A percentile compares a stretch with the other conserved stretches of the same genome.
phyloP scores from a whole-genome alignment of 2,113 vertebrate species.

The Pterocles burchelli region DNA sequence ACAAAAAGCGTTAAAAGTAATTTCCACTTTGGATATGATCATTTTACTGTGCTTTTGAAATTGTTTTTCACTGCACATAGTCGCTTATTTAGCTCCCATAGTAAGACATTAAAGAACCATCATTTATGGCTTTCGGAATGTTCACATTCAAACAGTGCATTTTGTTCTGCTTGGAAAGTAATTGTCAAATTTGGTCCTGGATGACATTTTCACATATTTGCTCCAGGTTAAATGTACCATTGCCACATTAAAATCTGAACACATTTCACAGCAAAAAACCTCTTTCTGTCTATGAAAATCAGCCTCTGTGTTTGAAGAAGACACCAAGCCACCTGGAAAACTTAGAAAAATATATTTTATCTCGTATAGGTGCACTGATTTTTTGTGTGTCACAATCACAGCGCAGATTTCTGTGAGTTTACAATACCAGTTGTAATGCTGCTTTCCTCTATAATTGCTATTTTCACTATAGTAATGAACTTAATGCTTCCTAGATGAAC shows the following conservation, averaged over 20 bases:
- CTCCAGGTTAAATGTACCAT: conserved; percentile 33
- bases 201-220: conserved; percentile 61
- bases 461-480: background rate
- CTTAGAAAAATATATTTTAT: background rate
- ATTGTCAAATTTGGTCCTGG: conserved; percentile 17
- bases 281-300: conserved; percentile 43
- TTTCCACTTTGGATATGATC: background rate
- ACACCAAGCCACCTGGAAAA: conserved; percentile 7
- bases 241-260: conserved; percentile 15
- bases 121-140: background rate
- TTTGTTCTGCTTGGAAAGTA: conserved; percentile 31
- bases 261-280: conserved; percentile 31
- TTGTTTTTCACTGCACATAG: background rate
- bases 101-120: background rate
- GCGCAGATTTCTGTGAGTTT: background rate
- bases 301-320: conserved; percentile 12
- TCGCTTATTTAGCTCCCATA: background rate
- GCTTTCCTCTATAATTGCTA: background rate
- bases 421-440: background rate
- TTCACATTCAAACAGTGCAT: background rate
- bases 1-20: background rate
- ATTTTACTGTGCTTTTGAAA: background rate
- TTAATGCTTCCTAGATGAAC: background rate
- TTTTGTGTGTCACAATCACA: background rate
- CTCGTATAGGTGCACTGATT: background rate